Base-by-base conservation (phyloP, 2,113 vertebrate genomes). In the Dasyurus viverrinus region DNA sequence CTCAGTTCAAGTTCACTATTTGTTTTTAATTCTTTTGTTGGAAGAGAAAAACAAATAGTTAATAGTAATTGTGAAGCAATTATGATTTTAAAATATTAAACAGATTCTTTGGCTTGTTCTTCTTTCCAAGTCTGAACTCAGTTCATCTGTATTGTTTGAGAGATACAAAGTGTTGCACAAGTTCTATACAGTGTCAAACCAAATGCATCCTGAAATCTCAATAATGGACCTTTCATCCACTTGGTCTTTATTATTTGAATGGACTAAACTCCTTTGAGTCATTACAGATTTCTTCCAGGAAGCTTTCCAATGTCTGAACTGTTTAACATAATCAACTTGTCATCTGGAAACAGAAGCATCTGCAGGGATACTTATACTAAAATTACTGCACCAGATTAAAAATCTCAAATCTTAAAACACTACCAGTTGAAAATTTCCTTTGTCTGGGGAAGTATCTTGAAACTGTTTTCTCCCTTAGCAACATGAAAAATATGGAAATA, bases 351-450 rank as follows among this genome's bases (percentile, higher is more conserved):
- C 36, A 84, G 3, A 12, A 84, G 19, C 8, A 8, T 84, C n/a
- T 84, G 14, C n/a, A 84, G 16, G 36, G 5, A 84, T 84, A 92
- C 54, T 22, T 84, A 42, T 76, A 92, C 54, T 16, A 92, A 95
- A 89, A 30, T 94, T 89, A 53, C 54, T 97, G 30, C 90, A 14
- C 94, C 90, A 36, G 47, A 91, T 93, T 96, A 60, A 97, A n/a
- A 96, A 16, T 46, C 30, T 89, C 92, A n/a, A 6, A 52, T 57
- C 2, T 14, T 23, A 4, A 27, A 92, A n/a, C 1, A 16, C 30
- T 91, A 92, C 48, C 27, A 96, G 76, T 48, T n/a, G 91, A 92
- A 93, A 89, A 53, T 46, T 91, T 95, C 60, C 93, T 93, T 96
- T 92, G n/a, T 96, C 60, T 94, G 48, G 93, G 92, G 57, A 16